Evolutionary conservation across 2,888 invertebrate genomes (phyloP).

Genomic region (Furcula furcula): DNA sequence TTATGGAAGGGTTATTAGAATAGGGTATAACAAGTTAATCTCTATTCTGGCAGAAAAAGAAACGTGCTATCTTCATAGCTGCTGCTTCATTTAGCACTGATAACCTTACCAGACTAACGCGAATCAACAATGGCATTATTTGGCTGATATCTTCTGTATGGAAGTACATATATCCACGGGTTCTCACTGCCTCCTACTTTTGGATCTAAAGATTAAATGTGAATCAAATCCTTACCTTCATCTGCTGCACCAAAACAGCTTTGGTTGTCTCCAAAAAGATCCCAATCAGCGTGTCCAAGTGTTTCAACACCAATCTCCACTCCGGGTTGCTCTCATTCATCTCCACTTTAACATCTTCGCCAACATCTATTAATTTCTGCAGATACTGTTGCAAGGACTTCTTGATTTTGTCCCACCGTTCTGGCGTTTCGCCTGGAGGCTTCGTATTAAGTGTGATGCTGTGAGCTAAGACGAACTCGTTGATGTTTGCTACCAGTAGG

Average conservation of each 20-base stretch:
- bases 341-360: constrained; percentile 74
- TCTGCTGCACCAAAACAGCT: constrained; percentile 79
- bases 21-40: too few relatives aligned
- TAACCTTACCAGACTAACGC: too few relatives aligned
- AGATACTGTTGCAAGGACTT: constrained; percentile 67
- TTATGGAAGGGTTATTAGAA: too few relatives aligned
- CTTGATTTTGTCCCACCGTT: constrained; percentile 76
- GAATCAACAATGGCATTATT: too few relatives aligned
- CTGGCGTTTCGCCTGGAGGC: constrained; percentile 74
- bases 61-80: too few relatives aligned
- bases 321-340: constrained; percentile 68
- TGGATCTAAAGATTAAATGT: too few relatives aligned
- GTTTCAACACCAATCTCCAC: constrained; percentile 61
- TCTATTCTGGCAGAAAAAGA: too few relatives aligned
- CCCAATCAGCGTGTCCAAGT: constrained; percentile 75
- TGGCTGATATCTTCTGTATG: too few relatives aligned
- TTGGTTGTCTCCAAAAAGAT: constrained; percentile 82
- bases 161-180: too few relatives aligned
- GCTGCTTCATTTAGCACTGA: too few relatives aligned
- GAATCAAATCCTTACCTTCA: constrained; percentile 64
- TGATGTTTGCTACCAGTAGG: constrained; percentile 77
- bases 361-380: constrained; percentile 72
- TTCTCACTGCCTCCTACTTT: too few relatives aligned
- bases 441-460: constrained; percentile 74
- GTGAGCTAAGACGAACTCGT: constrained; percentile 80